Evolutionary conservation across 2,888 invertebrate species (phyloP), one percentile per base, ranked within the genome.

Genomic region (Drosophila fulvimacula): DNA sequence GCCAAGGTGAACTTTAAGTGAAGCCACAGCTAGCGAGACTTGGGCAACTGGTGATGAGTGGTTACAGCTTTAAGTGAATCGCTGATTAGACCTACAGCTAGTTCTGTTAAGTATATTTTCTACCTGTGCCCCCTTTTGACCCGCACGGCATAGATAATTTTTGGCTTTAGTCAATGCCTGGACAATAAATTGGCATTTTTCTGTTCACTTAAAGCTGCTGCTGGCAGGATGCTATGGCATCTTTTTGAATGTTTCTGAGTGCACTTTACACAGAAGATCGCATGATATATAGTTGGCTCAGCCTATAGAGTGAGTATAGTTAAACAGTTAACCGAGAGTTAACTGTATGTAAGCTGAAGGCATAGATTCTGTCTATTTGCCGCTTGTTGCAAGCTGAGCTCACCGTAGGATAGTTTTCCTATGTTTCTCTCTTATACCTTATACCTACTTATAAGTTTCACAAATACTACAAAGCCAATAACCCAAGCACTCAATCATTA

Each of bases 1-100:
- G 66, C 65, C 67, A 74, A 65, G 70, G 79, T 71, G 63, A 76
- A 44, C 59, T 62, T 62, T 32, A 73, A 53, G 44, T 59, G 53
- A 13, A 24, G 64, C 44, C 57, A 51, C 51, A 39, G 55, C 39
- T 30, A 19, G 17, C 30, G 17, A n/a, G 21, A 32, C 36, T 32
- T 59, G 65, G 48, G 49, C 49, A 55, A 57, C 27, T 60, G 48
- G 56, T 73, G 78, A 76, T 77, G 65, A 76, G 62, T 73, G 38
- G 3, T 30, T 34, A 19, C 62, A 57, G 39, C 36, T 55, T 56
- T 39, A 59, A 48, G 34, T 36, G 38, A 52, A 52, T 38, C 34
- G n/a, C 48, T 69, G 65, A 73, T 73, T 73, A 76, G 27, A 52
- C 17, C n/a, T n/a, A 11, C 42, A 30, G 15, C 41, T 60, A 57